phyloP scores from a whole-genome alignment of 2,113 vertebrate species.

The Passerina amoena region DNA sequence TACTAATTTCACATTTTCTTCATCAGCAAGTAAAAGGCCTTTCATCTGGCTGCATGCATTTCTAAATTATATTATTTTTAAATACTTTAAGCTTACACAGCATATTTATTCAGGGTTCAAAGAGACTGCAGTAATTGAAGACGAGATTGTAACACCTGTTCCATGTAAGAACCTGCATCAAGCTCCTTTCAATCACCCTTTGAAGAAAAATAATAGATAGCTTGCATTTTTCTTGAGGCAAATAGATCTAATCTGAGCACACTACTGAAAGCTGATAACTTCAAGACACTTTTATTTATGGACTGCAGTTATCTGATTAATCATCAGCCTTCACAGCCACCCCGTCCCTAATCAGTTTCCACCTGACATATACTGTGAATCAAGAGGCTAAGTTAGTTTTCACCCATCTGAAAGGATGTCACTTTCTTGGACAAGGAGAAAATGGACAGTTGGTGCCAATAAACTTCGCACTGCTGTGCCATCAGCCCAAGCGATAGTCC shows the following conservation, averaged over 20 bases:
- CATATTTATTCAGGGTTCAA: conserved; percentile 36
- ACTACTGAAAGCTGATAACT: neutral
- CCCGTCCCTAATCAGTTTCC: neutral
- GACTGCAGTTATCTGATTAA: neutral
- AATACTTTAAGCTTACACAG: conserved; percentile 37
- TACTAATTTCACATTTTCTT: neutral
- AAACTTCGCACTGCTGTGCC: neutral
- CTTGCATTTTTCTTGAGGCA: conserved; percentile 39
- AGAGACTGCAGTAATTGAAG: conserved; percentile 26
- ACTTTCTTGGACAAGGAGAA: neutral
- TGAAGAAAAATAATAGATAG: conserved; percentile 11
- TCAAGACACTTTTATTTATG: conserved; percentile 2
- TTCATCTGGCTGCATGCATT: conserved; percentile 39
- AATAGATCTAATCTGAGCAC: conserved; percentile 31
- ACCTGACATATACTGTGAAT: neutral
- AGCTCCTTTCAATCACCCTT: neutral
- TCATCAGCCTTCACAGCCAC: neutral
- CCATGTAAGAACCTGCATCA: neutral
- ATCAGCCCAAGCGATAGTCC: neutral
- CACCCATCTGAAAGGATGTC: neutral
- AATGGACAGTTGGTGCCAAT: neutral
- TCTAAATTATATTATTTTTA: conserved; percentile 36
- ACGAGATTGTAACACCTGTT: conserved; percentile 3
- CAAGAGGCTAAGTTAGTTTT: neutral
- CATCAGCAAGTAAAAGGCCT: conserved; percentile 32